Evolutionary conservation across 2,888 invertebrate genomes (phyloP), one percentile per base, ranked within the genome.

Genomic region (Globia sparganii): DNA sequence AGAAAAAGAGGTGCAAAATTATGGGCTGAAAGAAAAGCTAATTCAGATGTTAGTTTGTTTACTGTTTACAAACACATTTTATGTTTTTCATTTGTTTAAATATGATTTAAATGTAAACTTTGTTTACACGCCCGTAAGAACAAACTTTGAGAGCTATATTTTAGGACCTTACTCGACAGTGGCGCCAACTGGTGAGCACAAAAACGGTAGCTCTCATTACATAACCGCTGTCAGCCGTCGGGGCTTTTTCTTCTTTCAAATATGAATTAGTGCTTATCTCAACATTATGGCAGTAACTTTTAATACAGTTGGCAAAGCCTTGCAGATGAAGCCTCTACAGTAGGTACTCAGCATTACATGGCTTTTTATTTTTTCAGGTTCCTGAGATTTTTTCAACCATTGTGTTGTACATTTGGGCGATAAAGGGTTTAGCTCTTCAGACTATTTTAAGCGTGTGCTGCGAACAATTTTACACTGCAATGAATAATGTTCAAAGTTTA

Each of bases 401-500:
- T 13, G 0, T 13, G 21, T 15, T 66, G 21, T 66, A 66, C 28
- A 46, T 66, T 28, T 66, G 66, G 66, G 43, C 43, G 2, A 25
- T 66, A 46, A 78, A 78, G 37, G 5, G 53, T 70, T 69, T 62
- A 43, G 37, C 69, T 25, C 25, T 70, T 56, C 18, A 77, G n/a
- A 62, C n/a, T n/a, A 70, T 78, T 70, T 56, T 78, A 37, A 78
- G 76, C 40, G 40, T 59, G n/a, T 43, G 5, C 15, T 78, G 68
- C 13, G 76, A 77, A 61, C 49, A 61, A 28, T 77, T 78, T 15
- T 78, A 78, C 43, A 53, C 28, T 21, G 78, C 76, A 1, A 77
- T 77, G 40, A n/a, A 58, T 53, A n/a, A 70, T 56, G 59, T 56
- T 13, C 61, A 78, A 61, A 69, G 18, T 15, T 25, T 61, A 18